Evolutionary conservation across 2,113 vertebrate genomes (phyloP), one percentile per base, ranked within the genome.

Genomic region (Dendropsophus ebraccatus): DNA sequence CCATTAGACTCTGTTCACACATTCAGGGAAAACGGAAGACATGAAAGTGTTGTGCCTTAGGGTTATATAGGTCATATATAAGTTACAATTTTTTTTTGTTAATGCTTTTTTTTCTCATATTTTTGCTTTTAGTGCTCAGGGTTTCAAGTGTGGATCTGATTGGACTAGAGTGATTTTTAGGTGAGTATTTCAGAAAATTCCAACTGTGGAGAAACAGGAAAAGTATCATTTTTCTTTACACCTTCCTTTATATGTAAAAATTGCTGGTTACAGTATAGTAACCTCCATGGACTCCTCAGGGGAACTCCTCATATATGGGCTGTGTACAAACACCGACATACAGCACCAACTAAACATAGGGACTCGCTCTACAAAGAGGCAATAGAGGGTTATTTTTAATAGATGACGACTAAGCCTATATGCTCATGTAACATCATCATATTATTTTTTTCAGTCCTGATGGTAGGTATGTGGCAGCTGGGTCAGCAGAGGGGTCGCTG

Each of bases 151-250:
- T 58, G 98, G 97, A 76, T 97, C 97, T 2, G 98, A 99, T 86
- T 99, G 97, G 96, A 99, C 97, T 0, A 94, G 98, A 92, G 97
- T 97, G 4, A 96, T 97, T 10, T 99, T 97, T 94, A 99, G 98
- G 98, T 99, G 87, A 91, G 94, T 12, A 12, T 70, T 60, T 54
- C 28, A 62, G 35, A 35, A 37, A 69, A 30, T 1, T 28, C 28
- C 11, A 13, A 16, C 23, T 37, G 0, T 35, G 35, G 21, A 41
- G 13, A 19, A 37, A 41, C 16, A 32, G 35, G 10, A 23, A 1
- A 5, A 1, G 32, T 37, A 19, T 17, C 2, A 12, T 52, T 58
- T 58, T n/a, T 58, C 21, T n/a, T 58, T 21, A 58, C 1, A 58
- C 54, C 19, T 8, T n/a, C 41, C 41, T 58, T 21, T 17, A 3